Conservation (phyloP, 2,797 vertebrate species). For the Spinibarbus caldwelli region DNA sequence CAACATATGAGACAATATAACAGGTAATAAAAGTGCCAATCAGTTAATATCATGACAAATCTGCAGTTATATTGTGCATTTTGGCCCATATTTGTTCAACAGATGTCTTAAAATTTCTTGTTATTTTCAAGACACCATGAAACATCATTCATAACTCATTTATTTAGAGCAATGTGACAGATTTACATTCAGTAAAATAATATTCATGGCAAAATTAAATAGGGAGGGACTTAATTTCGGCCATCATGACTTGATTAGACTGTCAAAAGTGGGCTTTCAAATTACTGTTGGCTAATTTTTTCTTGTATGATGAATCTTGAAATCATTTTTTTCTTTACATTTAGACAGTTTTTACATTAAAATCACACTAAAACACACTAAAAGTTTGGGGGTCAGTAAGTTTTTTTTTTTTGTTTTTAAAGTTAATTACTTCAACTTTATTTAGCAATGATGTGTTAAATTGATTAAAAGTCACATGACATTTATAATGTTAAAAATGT, state of each 20-base stretch:
- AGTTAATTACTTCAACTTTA: no score
- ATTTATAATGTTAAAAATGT: not conserved
- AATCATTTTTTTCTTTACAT: no score
- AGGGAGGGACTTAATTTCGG: no score
- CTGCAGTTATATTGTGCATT: not conserved
- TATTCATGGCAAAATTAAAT: no score
- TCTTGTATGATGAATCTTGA: no score
- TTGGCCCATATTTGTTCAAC: not conserved
- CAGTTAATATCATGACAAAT: not conserved
- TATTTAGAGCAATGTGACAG: not conserved
- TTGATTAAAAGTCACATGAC: not conserved
- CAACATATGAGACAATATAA: conserved; percentile 92
- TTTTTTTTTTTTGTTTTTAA: no score
- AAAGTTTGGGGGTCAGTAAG: not conserved
- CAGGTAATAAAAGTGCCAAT: conserved; percentile 84
- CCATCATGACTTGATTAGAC: no score
- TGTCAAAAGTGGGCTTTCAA: no score
- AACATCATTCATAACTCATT: not conserved
- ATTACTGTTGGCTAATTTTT: no score
- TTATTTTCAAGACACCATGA: not conserved
- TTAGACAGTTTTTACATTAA: not conserved
- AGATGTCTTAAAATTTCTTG: no score
- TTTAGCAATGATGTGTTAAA: not conserved
- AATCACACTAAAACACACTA: not conserved
- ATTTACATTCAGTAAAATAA: not conserved